Evolutionary conservation across 1,140 invertebrate genomes (phyloP).

Genomic region (Meloidogyne exigua): DNA sequence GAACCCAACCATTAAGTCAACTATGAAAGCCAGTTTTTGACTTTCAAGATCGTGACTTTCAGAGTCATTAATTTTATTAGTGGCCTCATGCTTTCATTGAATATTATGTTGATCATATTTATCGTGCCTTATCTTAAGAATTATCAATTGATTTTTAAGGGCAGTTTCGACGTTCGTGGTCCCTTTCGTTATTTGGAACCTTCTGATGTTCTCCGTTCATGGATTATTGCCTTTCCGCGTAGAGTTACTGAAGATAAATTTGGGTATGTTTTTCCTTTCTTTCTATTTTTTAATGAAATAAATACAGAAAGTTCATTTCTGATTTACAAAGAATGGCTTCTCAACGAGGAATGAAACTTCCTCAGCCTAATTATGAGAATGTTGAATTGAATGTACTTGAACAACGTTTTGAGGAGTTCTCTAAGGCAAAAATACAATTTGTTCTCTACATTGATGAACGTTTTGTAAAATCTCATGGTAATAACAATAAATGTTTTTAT

Average conservation of each 20-base stretch:
- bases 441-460: slow-evolving; percentile 21
- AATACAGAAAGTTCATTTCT: slow-evolving; percentile 14
- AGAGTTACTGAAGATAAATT: background rate
- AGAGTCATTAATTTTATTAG: too few species aligned
- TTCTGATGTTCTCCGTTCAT: slow-evolving; percentile 6
- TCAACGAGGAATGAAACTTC: slow-evolving; percentile 28
- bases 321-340: slow-evolving; percentile 16
- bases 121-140: too few species aligned
- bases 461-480: slow-evolving; percentile 17
- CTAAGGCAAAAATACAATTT: slow-evolving; percentile 17
- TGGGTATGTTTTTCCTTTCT: background rate
- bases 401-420: slow-evolving; percentile 20
- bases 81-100: too few species aligned
- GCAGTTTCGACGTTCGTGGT: background rate
- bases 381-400: slow-evolving; percentile 23
- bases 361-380: slow-evolving; percentile 25
- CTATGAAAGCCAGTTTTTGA: too few species aligned
- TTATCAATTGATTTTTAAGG: too few species aligned
- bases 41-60: too few species aligned
- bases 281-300: background rate
- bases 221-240: slow-evolving; percentile 22
- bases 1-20: too few species aligned
- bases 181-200: slow-evolving; percentile 15
- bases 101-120: too few species aligned
- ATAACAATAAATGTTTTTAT: background rate